These are phyloP conservation scores for Gobius niger DNA, from an alignment of 2,113 vertebrate genomes.

Conservation along the genomic window DNA sequence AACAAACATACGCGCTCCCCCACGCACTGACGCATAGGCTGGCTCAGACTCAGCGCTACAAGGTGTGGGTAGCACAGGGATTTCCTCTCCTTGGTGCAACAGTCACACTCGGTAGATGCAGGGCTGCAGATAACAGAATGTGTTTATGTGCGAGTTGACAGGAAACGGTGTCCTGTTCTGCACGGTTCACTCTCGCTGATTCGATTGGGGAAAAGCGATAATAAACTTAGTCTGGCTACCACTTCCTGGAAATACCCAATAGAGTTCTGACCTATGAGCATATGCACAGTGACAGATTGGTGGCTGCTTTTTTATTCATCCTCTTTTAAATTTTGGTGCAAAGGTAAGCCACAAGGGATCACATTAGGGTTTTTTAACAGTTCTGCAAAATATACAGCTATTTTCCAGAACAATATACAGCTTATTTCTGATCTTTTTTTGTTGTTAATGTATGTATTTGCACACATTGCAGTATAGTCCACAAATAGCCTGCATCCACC, in stretches of 20 bases:
- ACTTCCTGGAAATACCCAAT: slow-evolving; percentile 61
- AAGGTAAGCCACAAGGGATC: neutral
- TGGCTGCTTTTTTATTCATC: neutral
- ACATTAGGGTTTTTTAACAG: too few relatives aligned
- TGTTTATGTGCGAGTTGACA: slow-evolving; percentile 33
- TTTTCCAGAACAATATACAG: too few relatives aligned
- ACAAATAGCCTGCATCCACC: too few relatives aligned
- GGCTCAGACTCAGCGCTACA: slow-evolving; percentile 12
- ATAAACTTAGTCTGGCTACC: slow-evolving; percentile 64
- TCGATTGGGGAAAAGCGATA: slow-evolving; percentile 64
- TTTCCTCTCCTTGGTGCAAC: slow-evolving; percentile 50
- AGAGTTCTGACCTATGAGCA: slow-evolving; percentile 18
- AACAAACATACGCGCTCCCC: slow-evolving; percentile 26
- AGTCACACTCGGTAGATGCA: slow-evolving; percentile 38
- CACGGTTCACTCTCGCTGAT: slow-evolving; percentile 64
- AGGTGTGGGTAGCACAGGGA: slow-evolving; percentile 45
- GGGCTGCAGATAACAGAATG: slow-evolving; percentile 20
- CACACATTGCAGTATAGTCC: too few relatives aligned
- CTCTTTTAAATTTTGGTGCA: too few relatives aligned
- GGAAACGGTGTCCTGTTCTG: slow-evolving; percentile 51
- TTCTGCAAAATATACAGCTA: too few relatives aligned
- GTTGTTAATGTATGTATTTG: too few relatives aligned
- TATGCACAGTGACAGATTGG: neutral
- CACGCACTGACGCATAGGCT: slow-evolving; percentile 14
- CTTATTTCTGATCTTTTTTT: too few relatives aligned